Percentiles rank a stretch among this genome's conserved stretches.
phyloP scores from a whole-genome alignment of 2,113 vertebrate genomes.

The Grammomys dolichurus region DNA sequence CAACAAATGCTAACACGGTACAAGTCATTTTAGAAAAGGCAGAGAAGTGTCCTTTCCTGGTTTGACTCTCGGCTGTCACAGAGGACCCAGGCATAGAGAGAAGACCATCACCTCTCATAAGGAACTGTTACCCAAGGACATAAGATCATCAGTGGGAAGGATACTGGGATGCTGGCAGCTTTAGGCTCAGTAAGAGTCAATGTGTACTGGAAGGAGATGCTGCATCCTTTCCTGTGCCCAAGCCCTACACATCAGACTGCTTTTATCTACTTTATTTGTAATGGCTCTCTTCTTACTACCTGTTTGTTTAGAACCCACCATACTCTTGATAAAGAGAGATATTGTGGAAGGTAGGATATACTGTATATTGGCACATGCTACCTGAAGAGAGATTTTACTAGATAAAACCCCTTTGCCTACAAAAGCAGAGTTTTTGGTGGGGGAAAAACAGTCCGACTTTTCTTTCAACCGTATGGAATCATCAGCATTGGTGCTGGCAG shows the following conservation, averaged over 20 bases:
- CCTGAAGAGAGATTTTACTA: constrained; percentile 4
- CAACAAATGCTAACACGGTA: background rate
- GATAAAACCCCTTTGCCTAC: background rate
- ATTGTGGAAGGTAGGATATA: background rate
- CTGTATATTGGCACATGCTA: background rate
- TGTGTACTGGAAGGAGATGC: background rate
- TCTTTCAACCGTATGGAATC: background rate
- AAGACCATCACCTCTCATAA: background rate
- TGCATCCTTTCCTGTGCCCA: background rate
- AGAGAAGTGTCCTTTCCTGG: background rate
- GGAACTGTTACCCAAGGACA: background rate
- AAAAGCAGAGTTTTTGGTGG: background rate
- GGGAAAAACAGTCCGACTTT: background rate
- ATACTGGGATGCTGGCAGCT: background rate
- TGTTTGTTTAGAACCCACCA: background rate
- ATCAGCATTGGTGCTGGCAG: background rate
- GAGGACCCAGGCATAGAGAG: background rate
- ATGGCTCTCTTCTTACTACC: background rate
- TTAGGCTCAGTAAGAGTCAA: background rate
- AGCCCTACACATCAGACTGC: background rate
- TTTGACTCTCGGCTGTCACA: constrained; percentile 6
- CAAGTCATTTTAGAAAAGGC: background rate
- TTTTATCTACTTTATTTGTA: background rate
- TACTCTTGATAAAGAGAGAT: background rate
- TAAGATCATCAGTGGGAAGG: background rate